Conservation (phyloP, 2,888 invertebrate species). For the Cheilosia vulpina region DNA sequence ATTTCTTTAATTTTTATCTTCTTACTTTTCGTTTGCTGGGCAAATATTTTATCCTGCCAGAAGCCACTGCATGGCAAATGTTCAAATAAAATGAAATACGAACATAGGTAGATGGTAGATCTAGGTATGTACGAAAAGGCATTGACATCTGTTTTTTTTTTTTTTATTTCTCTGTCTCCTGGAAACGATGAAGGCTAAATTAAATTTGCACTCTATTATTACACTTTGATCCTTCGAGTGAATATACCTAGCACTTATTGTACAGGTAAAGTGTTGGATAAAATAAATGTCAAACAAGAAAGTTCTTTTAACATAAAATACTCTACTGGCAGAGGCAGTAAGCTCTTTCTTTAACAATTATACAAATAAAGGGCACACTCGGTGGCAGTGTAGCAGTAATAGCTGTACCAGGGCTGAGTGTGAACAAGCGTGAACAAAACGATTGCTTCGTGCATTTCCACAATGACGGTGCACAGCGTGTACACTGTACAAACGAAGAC, state of each 20-base stretch:
- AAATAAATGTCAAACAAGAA: conserved; percentile 39
- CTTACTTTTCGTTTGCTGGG: conserved; percentile 24
- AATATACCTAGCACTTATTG: conserved; percentile 37
- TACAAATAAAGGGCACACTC: conserved; percentile 48
- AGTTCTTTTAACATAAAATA: background rate
- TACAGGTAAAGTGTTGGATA: conserved; percentile 43
- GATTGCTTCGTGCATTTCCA: conserved; percentile 14
- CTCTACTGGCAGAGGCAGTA: conserved; percentile 9
- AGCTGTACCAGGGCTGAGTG: conserved; percentile 26
- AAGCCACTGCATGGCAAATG: background rate
- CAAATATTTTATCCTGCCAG: conserved; percentile 43
- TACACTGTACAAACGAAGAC: background rate
- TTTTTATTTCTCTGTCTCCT: conserved; percentile 1
- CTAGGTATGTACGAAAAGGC: conserved; percentile 2
- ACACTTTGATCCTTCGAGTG: conserved; percentile 29
- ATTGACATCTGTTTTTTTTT: conserved; percentile 26
- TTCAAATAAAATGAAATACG: conserved; percentile 6
- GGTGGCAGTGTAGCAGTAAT: conserved; percentile 18
- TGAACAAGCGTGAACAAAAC: conserved; percentile 11
- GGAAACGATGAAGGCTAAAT: conserved; percentile 21
- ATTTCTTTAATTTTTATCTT: conserved; percentile 43
- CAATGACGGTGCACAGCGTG: background rate
- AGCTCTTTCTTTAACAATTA: conserved; percentile 40
- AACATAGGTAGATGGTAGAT: background rate
- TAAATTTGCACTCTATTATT: conserved; percentile 46